Conservation (phyloP, 1,140 invertebrate genomes). For the Drosophila yakuba region DNA sequence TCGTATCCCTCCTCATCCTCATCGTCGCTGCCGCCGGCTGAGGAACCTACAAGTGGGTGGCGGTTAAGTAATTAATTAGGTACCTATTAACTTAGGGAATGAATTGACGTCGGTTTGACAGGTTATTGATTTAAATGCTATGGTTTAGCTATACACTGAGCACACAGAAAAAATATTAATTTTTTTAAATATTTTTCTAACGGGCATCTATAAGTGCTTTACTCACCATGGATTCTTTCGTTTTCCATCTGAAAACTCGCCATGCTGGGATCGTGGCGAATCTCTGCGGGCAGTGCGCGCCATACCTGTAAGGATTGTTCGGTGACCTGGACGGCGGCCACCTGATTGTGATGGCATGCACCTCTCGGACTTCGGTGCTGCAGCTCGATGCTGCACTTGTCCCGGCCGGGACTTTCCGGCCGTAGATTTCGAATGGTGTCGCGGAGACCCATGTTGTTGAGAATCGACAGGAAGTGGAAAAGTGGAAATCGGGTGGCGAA, state of each 20-base stretch:
- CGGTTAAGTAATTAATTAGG: conserved; percentile 35
- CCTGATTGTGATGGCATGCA: conserved; percentile 30
- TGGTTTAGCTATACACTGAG: neutral
- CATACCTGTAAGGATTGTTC: conserved; percentile 87
- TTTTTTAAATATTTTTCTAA: too few species aligned
- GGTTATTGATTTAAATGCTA: conserved; percentile 46
- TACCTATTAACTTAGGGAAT: neutral
- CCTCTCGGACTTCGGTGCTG: conserved; percentile 45
- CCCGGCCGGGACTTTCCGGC: conserved; percentile 61
- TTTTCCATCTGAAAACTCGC: conserved; percentile 87
- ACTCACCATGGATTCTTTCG: conserved; percentile 86
- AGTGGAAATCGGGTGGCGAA: neutral
- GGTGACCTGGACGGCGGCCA: conserved; percentile 85
- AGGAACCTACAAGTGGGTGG: conserved; percentile 51
- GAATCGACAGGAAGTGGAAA: neutral
- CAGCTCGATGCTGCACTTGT: conserved; percentile 30
- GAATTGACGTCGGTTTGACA: conserved; percentile 35
- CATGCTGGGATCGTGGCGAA: conserved; percentile 88
- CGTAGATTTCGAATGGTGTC: conserved; percentile 60
- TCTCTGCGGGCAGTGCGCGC: conserved; percentile 87
- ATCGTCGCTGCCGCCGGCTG: conserved; percentile 49
- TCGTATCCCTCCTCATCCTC: conserved; percentile 50
- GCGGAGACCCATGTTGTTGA: conserved; percentile 61
- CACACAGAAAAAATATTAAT: neutral
- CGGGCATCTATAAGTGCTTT: too few species aligned